These are phyloP conservation scores for Drosophila borealis DNA, from an alignment of 2,888 invertebrate species.

Conservation along the genomic window DNA sequence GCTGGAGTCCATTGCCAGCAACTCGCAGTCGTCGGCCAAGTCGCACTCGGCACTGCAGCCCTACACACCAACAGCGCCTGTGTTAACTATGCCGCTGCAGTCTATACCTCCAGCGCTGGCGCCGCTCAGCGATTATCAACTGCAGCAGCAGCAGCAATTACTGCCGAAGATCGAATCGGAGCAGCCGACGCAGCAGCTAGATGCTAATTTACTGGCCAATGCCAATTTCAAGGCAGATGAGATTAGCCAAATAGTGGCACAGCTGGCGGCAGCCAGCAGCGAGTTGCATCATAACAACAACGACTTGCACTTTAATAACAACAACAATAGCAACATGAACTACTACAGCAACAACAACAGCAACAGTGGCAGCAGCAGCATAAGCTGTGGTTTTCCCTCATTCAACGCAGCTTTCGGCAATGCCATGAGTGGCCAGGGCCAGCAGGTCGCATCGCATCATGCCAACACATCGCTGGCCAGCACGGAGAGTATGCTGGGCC, in stretches of 20 bases:
- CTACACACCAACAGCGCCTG: conserved; percentile 43
- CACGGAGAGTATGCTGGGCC: conserved; percentile 79
- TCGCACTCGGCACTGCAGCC: conserved; percentile 62
- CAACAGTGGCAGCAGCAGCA: conserved; percentile 66
- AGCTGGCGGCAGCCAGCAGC: conserved; percentile 61
- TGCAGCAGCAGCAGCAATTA: conserved; percentile 25
- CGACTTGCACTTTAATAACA: conserved; percentile 26
- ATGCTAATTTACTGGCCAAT: conserved; percentile 48
- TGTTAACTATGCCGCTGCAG: conserved; percentile 47
- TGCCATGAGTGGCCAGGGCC: conserved; percentile 41
- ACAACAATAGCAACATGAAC: conserved; percentile 49
- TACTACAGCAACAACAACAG: conserved; percentile 64
- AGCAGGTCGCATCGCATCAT: conserved; percentile 43
- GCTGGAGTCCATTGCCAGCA: conserved; percentile 83
- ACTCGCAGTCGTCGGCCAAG: conserved; percentile 80
- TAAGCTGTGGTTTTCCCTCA: conserved; percentile 69
- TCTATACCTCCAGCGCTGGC: conserved; percentile 74
- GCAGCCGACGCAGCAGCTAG: conserved; percentile 40
- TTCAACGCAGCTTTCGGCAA: conserved; percentile 69
- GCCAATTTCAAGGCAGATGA: conserved; percentile 75
- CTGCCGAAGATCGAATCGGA: conserved; percentile 24
- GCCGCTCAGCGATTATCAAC: conserved; percentile 66
- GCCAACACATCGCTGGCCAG: conserved; percentile 55
- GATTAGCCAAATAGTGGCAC: conserved; percentile 76
- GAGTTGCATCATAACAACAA: conserved; percentile 55